Base-by-base conservation (phyloP, 1,140 invertebrate genomes). In the Heterodera schachtii region DNA sequence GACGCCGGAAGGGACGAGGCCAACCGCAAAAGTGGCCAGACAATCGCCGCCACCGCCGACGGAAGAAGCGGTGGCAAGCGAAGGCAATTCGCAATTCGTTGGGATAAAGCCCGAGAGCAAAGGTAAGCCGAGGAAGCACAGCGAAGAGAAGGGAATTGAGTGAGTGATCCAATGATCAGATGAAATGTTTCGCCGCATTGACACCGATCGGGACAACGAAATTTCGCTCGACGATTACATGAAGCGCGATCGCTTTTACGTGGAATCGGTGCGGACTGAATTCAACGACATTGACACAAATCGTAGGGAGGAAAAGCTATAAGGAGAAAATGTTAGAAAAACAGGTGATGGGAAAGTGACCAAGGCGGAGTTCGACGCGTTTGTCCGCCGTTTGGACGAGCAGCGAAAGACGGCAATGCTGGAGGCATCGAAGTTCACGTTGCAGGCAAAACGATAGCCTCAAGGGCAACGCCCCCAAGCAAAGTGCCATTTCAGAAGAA, bases 191-290 rank as follows among this genome's bases (percentile, higher is more conserved):
- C 80, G 49, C 9, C 60, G 82, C 44, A 82, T 82, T 47, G 82
- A 83, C 70, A n/a, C 57, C 4, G 82, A 83, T 70, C 49, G 80
- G 19, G 82, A 83, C 57, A 67, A 74, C 41, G 46, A 60, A 31
- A 75, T 83, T 21, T n/a, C 52, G 11, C 69, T 84, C 21, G 64
- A 84, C 2, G 82, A 83, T 31, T 83, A 83, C 74, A 76, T 83
- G 82, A 83, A 83, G 16, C 67, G 82, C 11, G 82, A 83, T 52
- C 82, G 82, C 46, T 83, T 74, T 66, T 83, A 83, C 57, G 81
- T 83, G 6, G 81, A 83, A 47, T 75, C 82, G 41, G 82, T 83
- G 41, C 66, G 43, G 21, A 75, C 64, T 31, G 82, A 83, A 44
- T 83, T 83, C 75, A 78, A 83, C 11, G 67, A 83, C 6, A 83